These are phyloP conservation scores for Formicarius rufipectus DNA, from an alignment of 2,113 vertebrate species.

Conservation along the genomic window DNA sequence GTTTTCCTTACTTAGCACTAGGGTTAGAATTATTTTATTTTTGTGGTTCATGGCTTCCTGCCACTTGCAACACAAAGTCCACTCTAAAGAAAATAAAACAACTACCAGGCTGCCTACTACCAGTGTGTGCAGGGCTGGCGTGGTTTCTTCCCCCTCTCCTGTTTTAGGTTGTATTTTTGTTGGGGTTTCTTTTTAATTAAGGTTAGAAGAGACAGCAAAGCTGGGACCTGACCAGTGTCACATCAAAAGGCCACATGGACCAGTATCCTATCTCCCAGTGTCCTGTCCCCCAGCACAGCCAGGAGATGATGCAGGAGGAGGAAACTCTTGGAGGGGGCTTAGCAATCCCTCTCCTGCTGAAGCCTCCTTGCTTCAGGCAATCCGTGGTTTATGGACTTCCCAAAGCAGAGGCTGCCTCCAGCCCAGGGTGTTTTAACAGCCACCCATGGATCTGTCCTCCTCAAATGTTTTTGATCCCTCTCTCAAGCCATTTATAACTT, in stretches of 20 bases:
- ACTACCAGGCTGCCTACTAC: slow-evolving; percentile 70
- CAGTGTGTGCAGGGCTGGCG: slow-evolving; percentile 4
- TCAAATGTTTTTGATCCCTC: slow-evolving; percentile 54
- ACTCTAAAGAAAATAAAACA: slow-evolving; percentile 80
- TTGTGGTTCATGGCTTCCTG: slow-evolving; percentile 80
- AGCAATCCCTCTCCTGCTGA: background rate
- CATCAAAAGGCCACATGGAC: background rate
- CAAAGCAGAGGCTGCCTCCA: slow-evolving; percentile 34
- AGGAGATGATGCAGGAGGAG: background rate
- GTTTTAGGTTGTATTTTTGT: background rate
- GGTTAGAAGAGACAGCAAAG: background rate
- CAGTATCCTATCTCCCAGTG: background rate
- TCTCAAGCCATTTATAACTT: slow-evolving; percentile 61
- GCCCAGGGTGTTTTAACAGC: slow-evolving; percentile 53
- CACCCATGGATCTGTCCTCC: slow-evolving; percentile 52
- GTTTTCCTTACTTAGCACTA: slow-evolving; percentile 83
- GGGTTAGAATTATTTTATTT: slow-evolving; percentile 86
- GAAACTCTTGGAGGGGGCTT: background rate
- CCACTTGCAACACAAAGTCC: slow-evolving; percentile 79
- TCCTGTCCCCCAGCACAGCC: background rate
- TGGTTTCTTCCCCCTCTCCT: background rate
- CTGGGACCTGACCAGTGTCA: background rate
- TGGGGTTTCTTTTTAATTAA: slow-evolving; percentile 8
- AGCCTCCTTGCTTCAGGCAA: background rate
- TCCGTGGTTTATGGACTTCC: slow-evolving; percentile 41